phyloP scores from a whole-genome alignment of 2,113 vertebrate species.

The Neolamprologus ventralis region DNA sequence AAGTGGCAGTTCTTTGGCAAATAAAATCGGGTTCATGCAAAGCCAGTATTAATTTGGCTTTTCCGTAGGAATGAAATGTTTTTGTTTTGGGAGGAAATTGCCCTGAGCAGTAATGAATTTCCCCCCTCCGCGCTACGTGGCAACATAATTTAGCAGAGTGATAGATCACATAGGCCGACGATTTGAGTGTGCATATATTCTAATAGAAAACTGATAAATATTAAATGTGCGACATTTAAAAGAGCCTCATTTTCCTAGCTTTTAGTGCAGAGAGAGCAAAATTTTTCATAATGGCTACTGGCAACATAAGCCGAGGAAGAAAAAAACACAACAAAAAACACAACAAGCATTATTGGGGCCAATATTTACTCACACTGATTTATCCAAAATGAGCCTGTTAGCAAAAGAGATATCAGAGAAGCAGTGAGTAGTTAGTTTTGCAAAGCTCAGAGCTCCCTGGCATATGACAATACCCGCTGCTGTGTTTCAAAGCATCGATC shows the following conservation, averaged over 20 bases:
- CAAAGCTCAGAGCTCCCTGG: conserved; percentile 50
- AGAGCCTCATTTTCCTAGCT: conserved; percentile 64
- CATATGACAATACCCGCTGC: conserved; percentile 56
- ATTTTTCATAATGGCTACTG: conserved; percentile 61
- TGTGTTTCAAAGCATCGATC: conserved; percentile 59
- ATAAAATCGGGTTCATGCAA: conserved; percentile 72
- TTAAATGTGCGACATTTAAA: conserved; percentile 75
- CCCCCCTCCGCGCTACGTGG: conserved; percentile 60
- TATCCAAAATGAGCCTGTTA: conserved; percentile 58
- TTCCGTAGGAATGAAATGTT: conserved; percentile 74
- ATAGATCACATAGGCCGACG: conserved; percentile 73
- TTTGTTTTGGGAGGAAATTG: conserved; percentile 79
- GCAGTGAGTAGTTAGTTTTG: conserved; percentile 38
- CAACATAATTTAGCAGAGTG: conserved; percentile 72
- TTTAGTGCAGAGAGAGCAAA: conserved; percentile 56
- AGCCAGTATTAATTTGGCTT: conserved; percentile 75
- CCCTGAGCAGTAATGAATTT: conserved; percentile 76
- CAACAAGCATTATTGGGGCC: conserved; percentile 39
- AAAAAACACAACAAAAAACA: not conserved
- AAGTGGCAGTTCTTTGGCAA: conserved; percentile 69
- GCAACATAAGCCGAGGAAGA: conserved; percentile 32
- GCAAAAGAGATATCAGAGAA: conserved; percentile 61
- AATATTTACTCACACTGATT: conserved; percentile 57
- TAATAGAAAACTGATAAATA: conserved; percentile 77
- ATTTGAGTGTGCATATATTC: conserved; percentile 75